A percentile compares a stretch with the other conserved stretches of the same genome.
Conservation (phyloP, 2,888 invertebrate genomes). For the Hanleya hanleyi region DNA sequence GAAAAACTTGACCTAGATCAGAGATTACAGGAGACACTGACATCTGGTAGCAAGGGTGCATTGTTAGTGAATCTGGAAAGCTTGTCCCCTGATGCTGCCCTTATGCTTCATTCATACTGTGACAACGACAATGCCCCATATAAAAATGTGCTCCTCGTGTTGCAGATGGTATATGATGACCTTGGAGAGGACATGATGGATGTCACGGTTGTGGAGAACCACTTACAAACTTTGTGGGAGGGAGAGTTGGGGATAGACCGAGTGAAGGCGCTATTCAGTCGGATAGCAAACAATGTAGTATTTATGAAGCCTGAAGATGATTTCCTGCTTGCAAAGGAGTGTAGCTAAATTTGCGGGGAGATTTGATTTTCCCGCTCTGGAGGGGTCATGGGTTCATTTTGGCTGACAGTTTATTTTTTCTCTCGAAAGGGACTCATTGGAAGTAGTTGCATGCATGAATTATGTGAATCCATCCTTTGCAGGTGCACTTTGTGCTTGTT, state of each 20-base stretch:
- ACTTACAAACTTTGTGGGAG: slow-evolving; percentile 47
- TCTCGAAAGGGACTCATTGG: too few relatives aligned
- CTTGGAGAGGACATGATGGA: background rate
- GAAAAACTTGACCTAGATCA: slow-evolving; percentile 51
- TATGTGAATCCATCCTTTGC: too few relatives aligned
- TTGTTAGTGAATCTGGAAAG: slow-evolving; percentile 57
- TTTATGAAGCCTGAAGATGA: slow-evolving; percentile 44
- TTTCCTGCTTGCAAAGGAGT: too few relatives aligned
- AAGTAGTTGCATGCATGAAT: too few relatives aligned
- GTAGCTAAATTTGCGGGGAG: too few relatives aligned
- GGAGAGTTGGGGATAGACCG: slow-evolving; percentile 52
- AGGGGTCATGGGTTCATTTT: too few relatives aligned
- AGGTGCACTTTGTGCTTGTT: too few relatives aligned
- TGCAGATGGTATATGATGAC: slow-evolving; percentile 44
- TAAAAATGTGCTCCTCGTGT: slow-evolving; percentile 56
- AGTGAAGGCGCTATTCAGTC: slow-evolving; percentile 53
- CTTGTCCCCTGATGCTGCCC: slow-evolving; percentile 50
- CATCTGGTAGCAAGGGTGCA: slow-evolving; percentile 37
- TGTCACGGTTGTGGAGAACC: slow-evolving; percentile 37
- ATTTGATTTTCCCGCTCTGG: too few relatives aligned
- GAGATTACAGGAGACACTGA: slow-evolving; percentile 39
- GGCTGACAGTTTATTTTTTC: too few relatives aligned
- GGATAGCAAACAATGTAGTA: slow-evolving; percentile 59
- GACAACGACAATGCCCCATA: slow-evolving; percentile 68
- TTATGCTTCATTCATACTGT: slow-evolving; percentile 66